Base-by-base conservation (phyloP, 2,888 invertebrate species). In the Axea sp. region DNA sequence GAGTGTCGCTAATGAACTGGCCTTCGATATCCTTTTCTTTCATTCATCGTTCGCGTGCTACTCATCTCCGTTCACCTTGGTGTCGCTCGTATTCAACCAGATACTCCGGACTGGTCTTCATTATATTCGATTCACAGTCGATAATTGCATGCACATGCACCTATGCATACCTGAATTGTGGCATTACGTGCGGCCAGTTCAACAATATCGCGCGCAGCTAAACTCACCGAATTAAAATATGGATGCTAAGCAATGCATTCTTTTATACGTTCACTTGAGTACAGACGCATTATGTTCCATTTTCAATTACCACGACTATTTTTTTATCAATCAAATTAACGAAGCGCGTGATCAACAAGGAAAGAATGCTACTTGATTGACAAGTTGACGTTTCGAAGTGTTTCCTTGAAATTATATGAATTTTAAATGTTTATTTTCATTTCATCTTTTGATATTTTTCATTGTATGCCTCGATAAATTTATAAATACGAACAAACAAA, bases 1-100 rank as follows among this genome's bases (percentile, higher is more conserved):
- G 82, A 83, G 82, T 84, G 82, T 85, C 84, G 85, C 86, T 86
- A 86, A 86, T 86, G 86, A 86, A 86, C 86, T 85, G 84, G 86
- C 86, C 83, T 82, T 80, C 80, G 76, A 76, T 78, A 75, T 84
- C 82, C 81, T 80, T 79, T 68, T 65, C 76, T 49, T 67, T 55
- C 55, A 7, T 49, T 33, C 39, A 8, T 6, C 5, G 4, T 6
- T 3, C 14, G 17, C 26, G 5, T 55, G 31, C 37, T 31, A 26
- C 30, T 51, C 28, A 22, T 47, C 75, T 75, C 45, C 53, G 47
- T 67, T 67, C 26, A 43, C 60, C 64, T 22, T 64, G 64, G 75
- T 73, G 76, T 67, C 60, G 51, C 75, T 59, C 47, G 73, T 59
- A 60, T 76, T 73, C 75, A 71, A 62, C 57, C 73, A 51, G 78